Percentiles rank a stretch among this genome's conserved stretches.
These are phyloP conservation scores for Meloidogyne exigua DNA, from an alignment of 1,140 invertebrate species.

Conservation along the genomic window DNA sequence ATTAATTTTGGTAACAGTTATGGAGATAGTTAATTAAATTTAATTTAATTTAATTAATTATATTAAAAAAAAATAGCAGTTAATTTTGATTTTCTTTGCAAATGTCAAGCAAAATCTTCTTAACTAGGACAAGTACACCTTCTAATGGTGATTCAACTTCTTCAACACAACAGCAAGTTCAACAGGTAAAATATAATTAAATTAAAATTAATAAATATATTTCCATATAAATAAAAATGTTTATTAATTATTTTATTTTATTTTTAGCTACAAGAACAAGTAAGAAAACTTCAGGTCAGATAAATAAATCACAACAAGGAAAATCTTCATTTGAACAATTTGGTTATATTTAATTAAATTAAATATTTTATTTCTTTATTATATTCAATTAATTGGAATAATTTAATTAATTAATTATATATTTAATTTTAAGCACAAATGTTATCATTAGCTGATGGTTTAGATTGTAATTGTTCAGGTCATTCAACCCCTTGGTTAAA, in stretches of 20 bases:
- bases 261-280: slow-evolving; percentile 43
- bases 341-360: slow-evolving; percentile 20
- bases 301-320: slow-evolving; percentile 44
- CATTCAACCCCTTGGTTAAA: slow-evolving; percentile 31
- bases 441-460: slow-evolving; percentile 42
- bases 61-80: slow-evolving; percentile 9
- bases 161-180: slow-evolving; percentile 51
- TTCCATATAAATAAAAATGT: too few relatives aligned
- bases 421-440: slow-evolving; percentile 41
- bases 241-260: background rate
- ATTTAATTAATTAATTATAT: background rate
- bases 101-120: slow-evolving; percentile 49
- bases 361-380: too few relatives aligned
- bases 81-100: slow-evolving; percentile 52
- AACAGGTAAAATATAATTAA: slow-evolving; percentile 3
- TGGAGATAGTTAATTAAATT: slow-evolving; percentile 3
- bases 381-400: too few relatives aligned
- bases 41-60: background rate
- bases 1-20: background rate
- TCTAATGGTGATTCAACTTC: slow-evolving; percentile 36
- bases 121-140: slow-evolving; percentile 21
- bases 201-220: too few relatives aligned
- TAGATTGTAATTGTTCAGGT: slow-evolving; percentile 51
- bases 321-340: slow-evolving; percentile 48
- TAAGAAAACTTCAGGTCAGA: slow-evolving; percentile 45